Conservation (phyloP, 2,113 vertebrate genomes). For the Odontophorus gujanensis region DNA sequence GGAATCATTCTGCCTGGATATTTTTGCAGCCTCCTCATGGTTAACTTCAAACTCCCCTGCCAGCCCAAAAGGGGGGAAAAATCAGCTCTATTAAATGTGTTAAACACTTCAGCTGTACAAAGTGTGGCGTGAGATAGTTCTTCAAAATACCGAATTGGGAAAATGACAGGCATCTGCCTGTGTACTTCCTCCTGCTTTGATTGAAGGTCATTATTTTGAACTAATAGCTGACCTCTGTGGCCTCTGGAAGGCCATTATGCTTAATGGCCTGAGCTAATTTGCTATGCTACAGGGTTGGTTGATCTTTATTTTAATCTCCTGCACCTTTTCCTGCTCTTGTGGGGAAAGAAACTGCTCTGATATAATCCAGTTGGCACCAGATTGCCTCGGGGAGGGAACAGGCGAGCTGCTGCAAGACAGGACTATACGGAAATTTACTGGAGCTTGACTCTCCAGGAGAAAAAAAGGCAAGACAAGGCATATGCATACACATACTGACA, state of each 20-base stretch:
- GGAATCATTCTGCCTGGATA: conserved; percentile 14
- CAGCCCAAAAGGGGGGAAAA: not conserved
- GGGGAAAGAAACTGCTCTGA: conserved; percentile 57
- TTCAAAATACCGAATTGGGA: conserved; percentile 29
- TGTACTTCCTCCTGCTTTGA: conserved; percentile 47
- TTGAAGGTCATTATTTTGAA: conserved; percentile 71
- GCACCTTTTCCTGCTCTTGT: conserved; percentile 49
- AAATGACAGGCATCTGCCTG: not conserved
- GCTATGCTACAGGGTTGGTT: conserved; percentile 59
- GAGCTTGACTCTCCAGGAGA: not conserved
- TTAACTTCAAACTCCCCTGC: conserved; percentile 28
- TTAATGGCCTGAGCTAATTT: conserved; percentile 78
- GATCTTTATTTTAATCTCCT: conserved; percentile 69
- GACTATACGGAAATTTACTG: conserved; percentile 18
- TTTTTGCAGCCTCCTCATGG: conserved; percentile 38
- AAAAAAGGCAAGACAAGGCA: not conserved
- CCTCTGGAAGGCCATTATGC: conserved; percentile 67
- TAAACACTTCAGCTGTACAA: conserved; percentile 35
- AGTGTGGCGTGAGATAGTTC: not conserved
- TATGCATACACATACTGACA: not conserved
- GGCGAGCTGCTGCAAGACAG: conserved; percentile 33
- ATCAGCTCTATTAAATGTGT: conserved; percentile 9
- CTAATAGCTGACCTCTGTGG: conserved; percentile 65
- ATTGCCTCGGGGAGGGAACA: conserved; percentile 36
- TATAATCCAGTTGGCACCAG: conserved; percentile 66